Evolutionary conservation across 2,113 vertebrate species (phyloP).

Genomic region (Ailuropoda melanoleuca): DNA sequence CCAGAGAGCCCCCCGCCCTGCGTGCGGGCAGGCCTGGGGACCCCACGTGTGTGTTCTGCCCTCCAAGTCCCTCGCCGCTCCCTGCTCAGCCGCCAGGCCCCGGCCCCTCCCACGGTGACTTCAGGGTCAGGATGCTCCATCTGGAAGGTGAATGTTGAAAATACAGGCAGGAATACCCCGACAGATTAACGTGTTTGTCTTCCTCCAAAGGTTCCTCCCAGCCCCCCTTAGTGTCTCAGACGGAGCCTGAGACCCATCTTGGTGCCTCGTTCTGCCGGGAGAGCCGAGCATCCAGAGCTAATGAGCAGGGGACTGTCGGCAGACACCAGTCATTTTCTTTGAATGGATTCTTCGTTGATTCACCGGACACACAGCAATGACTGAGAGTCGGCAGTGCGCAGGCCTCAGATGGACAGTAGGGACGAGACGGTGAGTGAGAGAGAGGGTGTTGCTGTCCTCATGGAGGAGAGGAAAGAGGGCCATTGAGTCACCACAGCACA

Average conservation of each 20-base stretch:
- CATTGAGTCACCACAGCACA: rapidly evolving
- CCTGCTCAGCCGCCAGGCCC: rapidly evolving
- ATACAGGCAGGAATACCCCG: background rate
- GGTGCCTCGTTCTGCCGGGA: rapidly evolving
- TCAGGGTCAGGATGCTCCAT: background rate
- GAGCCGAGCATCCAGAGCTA: background rate
- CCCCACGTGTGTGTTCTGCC: background rate
- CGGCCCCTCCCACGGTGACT: background rate
- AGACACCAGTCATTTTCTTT: background rate
- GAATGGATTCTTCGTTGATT: background rate
- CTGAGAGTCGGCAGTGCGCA: background rate
- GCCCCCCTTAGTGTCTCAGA: background rate
- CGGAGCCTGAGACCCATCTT: rapidly evolving
- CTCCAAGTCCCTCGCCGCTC: background rate
- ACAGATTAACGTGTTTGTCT: background rate
- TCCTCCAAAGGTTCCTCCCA: background rate
- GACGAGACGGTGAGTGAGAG: background rate
- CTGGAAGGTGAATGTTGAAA: background rate
- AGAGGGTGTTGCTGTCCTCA: background rate
- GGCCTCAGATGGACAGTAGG: background rate
- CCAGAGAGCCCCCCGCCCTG: background rate
- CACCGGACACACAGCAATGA: background rate
- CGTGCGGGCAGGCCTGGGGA: rapidly evolving
- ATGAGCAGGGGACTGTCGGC: rapidly evolving
- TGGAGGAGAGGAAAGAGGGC: background rate